These are phyloP conservation scores for Xestobium rufovillosum DNA, from an alignment of 2,888 invertebrate species.

Conservation along the genomic window DNA sequence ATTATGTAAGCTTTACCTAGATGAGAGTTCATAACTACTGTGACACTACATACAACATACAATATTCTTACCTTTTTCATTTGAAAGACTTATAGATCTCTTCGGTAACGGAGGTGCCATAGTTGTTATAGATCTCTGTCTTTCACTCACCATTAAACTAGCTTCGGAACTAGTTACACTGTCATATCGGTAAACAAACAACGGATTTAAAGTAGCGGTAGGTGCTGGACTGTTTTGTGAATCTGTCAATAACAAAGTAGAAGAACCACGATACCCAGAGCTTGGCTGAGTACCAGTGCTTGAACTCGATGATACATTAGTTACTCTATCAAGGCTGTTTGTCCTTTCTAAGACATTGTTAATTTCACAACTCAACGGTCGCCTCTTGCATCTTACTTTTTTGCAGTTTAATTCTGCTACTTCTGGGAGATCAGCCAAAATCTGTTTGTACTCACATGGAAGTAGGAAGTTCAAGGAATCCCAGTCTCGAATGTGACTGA, in stretches of 20 bases:
- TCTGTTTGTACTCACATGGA: conserved; percentile 74
- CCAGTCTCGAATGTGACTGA: conserved; percentile 87
- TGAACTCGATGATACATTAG: conserved; percentile 57
- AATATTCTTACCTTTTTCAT: conserved; percentile 46
- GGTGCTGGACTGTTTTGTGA: conserved; percentile 62
- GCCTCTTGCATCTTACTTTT: conserved; percentile 41
- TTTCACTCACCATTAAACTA: conserved; percentile 53
- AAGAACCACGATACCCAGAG: conserved; percentile 80
- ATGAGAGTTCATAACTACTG: too few species aligned
- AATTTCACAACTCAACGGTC: conserved; percentile 56
- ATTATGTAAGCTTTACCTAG: too few species aligned
- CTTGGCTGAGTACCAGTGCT: conserved; percentile 74
- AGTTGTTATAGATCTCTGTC: conserved; percentile 43
- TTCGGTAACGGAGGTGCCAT: conserved; percentile 54
- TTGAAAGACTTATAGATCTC: conserved; percentile 56
- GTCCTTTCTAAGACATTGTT: conserved; percentile 48
- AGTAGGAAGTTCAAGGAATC: conserved; percentile 82
- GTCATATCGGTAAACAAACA: conserved; percentile 78
- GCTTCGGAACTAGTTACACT: conserved; percentile 67
- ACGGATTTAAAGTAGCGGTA: conserved; percentile 55
- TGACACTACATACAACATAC: too few species aligned
- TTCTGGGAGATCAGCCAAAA: conserved; percentile 74
- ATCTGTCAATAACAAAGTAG: conserved; percentile 72
- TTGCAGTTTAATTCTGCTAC: conserved; percentile 53
- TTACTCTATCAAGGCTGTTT: conserved; percentile 36